Percentiles rank a stretch among this genome's conserved stretches.
Conservation (phyloP, 2,113 vertebrate species). For the Brachypteracias leptosomus region DNA sequence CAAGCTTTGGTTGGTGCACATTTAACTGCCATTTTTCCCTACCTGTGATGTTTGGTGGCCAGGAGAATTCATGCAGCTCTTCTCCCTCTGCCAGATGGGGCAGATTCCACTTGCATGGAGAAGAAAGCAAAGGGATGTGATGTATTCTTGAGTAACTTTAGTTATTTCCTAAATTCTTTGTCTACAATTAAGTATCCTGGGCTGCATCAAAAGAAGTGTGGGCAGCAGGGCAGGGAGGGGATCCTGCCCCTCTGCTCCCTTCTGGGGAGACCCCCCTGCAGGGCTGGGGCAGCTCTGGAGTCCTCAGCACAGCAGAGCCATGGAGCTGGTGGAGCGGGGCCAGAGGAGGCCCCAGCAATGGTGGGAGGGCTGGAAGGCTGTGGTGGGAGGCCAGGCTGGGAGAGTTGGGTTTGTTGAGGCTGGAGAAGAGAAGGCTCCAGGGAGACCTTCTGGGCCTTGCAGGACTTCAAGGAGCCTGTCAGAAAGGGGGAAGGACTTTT, state of each 20-base stretch:
- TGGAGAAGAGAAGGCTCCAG: no score
- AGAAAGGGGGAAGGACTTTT: no score
- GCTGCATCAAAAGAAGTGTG: neutral
- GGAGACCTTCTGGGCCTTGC: no score
- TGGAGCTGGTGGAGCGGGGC: no score
- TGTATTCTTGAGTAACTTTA: neutral
- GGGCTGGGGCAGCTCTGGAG: no score
- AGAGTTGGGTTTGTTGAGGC: no score
- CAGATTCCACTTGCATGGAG: neutral
- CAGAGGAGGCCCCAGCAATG: no score
- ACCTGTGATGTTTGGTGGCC: neutral
- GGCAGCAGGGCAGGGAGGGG: neutral
- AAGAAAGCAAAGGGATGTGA: neutral
- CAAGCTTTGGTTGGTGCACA: neutral
- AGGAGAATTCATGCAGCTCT: accelerated
- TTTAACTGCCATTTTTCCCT: neutral
- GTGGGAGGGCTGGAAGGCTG: no score
- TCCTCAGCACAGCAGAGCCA: no score
- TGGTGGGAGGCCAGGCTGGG: no score
- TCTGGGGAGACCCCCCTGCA: no score
- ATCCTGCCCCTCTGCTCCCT: neutral
- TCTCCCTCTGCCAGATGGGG: neutral
- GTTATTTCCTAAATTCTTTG: neutral
- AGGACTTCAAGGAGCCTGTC: no score
- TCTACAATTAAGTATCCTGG: neutral